Conservation (phyloP, 2,797 vertebrate species). For the Rhynchonycteris naso region DNA sequence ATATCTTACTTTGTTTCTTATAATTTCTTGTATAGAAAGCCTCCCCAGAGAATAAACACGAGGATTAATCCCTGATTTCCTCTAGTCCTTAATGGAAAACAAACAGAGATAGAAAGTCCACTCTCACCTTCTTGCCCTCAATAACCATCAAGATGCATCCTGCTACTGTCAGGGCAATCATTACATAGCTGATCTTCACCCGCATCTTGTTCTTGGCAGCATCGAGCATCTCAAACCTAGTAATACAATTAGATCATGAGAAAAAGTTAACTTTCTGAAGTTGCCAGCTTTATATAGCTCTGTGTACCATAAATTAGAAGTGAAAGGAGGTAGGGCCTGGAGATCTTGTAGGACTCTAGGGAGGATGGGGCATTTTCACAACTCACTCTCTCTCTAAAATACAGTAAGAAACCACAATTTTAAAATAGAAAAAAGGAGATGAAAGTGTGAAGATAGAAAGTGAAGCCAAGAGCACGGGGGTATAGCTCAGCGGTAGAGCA, state of each 20-base stretch:
- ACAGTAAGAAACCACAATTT: background rate
- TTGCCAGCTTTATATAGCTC: background rate
- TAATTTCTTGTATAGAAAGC: background rate
- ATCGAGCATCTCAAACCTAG: conserved; percentile 91
- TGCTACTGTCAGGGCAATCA: conserved; percentile 90
- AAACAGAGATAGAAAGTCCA: background rate
- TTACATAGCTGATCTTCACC: conserved; percentile 91
- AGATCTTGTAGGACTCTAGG: background rate
- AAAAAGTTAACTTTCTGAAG: background rate
- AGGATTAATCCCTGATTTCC: background rate
- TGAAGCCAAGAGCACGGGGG: background rate
- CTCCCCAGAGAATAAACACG: background rate
- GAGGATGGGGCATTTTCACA: background rate
- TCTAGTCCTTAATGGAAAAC: background rate
- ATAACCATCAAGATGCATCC: conserved; percentile 89
- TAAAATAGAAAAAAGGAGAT: background rate
- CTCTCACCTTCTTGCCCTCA: conserved; percentile 92
- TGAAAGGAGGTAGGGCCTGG: background rate
- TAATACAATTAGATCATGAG: background rate
- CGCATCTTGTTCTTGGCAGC: conserved; percentile 91
- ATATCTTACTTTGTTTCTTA: conserved; percentile 23
- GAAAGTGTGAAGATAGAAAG: background rate
- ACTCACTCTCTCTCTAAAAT: conserved; percentile 33
- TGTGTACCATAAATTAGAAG: background rate
- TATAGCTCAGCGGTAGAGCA: no score